phyloP scores from a whole-genome alignment of 1,140 invertebrate species.

The Papilio machaon region DNA sequence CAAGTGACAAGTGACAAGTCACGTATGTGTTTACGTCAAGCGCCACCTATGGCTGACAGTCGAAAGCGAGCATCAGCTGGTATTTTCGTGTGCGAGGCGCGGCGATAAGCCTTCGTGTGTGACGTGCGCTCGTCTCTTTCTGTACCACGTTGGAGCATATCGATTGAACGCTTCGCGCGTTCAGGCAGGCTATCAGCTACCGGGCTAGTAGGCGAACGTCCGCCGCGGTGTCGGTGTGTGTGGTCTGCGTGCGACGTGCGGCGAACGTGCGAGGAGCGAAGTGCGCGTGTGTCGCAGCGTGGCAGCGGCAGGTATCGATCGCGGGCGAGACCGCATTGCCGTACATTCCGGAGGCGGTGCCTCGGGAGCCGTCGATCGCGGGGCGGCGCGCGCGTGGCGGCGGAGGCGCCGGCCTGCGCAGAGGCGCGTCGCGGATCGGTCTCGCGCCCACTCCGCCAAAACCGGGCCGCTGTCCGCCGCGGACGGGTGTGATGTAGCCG shows the following conservation, averaged over 20 bases:
- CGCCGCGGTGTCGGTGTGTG: slow-evolving; percentile 44
- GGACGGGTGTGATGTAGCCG: slow-evolving; percentile 80
- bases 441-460: slow-evolving; percentile 71
- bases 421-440: slow-evolving; percentile 61
- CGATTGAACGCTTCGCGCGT: slow-evolving; percentile 66
- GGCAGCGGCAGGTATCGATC: slow-evolving; percentile 72
- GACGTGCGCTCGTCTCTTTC: slow-evolving; percentile 76
- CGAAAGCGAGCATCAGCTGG: slow-evolving; percentile 68
- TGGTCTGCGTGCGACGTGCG: slow-evolving; percentile 48
- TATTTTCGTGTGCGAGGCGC: slow-evolving; percentile 67
- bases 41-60: slow-evolving; percentile 59
- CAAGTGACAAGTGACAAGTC: slow-evolving; percentile 48
- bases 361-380: slow-evolving; percentile 76
- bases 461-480: slow-evolving; percentile 77
- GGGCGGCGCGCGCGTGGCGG: slow-evolving; percentile 73
- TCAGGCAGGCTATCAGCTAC: slow-evolving; percentile 44
- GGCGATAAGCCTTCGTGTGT: slow-evolving; percentile 59
- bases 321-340: slow-evolving; percentile 77
- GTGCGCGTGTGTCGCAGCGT: slow-evolving; percentile 72
- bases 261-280: slow-evolving; percentile 45
- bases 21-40: slow-evolving; percentile 55
- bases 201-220: slow-evolving; percentile 53
- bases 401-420: slow-evolving; percentile 74
- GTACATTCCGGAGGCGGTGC: slow-evolving; percentile 80
- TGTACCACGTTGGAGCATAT: slow-evolving; percentile 60